Percentiles rank a stretch among this genome's conserved stretches.
These are phyloP conservation scores for Phalacrocorax brasilianus DNA, from an alignment of 2,113 vertebrate genomes.

Conservation along the genomic window DNA sequence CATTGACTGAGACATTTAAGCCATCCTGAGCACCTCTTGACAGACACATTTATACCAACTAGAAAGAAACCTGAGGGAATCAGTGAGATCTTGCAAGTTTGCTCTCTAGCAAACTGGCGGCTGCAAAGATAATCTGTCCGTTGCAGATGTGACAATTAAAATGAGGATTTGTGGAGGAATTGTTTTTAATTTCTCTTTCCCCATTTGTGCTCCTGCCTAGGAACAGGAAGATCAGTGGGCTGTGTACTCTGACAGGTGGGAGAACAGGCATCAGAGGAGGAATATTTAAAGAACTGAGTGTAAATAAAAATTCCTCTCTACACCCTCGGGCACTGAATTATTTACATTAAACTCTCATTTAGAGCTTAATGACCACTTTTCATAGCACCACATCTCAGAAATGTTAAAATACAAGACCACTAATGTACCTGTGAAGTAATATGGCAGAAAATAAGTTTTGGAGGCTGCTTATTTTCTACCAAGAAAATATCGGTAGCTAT, in stretches of 20 bases:
- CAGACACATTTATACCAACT: neutral
- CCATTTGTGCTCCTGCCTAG: neutral
- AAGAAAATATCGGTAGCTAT: neutral
- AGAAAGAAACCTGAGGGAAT: neutral
- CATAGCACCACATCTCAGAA: neutral
- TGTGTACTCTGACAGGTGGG: neutral
- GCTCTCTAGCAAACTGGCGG: neutral
- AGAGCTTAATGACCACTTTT: neutral
- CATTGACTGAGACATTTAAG: neutral
- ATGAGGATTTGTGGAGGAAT: neutral
- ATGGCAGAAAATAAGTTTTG: neutral
- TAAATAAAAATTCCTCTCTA: neutral
- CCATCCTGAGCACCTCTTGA: neutral
- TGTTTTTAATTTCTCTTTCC: neutral
- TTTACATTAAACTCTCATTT: conserved; percentile 5
- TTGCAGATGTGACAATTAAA: neutral
- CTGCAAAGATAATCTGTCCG: neutral
- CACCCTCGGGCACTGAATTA: neutral
- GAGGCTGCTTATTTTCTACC: neutral
- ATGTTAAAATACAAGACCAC: neutral
- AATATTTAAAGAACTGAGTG: neutral
- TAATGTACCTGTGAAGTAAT: neutral
- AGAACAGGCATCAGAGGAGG: neutral
- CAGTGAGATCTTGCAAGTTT: neutral
- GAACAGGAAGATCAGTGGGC: neutral